Evolutionary conservation across 1,140 invertebrate species (phyloP), one percentile per base, ranked within the genome.

Genomic region (Agrypnia vestita): DNA sequence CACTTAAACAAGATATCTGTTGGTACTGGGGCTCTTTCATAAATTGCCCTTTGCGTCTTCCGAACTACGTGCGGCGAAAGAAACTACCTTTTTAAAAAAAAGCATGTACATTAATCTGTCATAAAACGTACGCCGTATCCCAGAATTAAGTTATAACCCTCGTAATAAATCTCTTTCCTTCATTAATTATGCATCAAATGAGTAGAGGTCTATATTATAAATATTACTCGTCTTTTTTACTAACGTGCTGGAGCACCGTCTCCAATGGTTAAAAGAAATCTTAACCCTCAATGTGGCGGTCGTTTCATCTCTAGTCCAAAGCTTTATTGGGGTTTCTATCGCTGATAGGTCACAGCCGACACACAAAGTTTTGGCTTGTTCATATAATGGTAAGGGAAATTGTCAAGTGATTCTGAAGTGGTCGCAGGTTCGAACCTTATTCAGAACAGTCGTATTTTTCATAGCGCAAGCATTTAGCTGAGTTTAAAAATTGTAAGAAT

Each of bases 181-280:
- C 74, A 76, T 76, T 62, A 76, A 76, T 76, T 62, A 76, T 76
- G 56, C 74, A 76, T 64, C 47, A 76, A 61, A 76, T 64, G 59
- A 62, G 59, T 17, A 35, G 11, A 69, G 15, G 61, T 10, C 25
- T 64, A 25, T 64, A 44, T 43, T 25, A 47, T 43, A 69, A 47
- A 69, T 69, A 69, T 69, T 69, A 47, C 64, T n/a, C 13, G 1
- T 8, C 46, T 69, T 69, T 69, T 69, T 47, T n/a, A 47, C 43
- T 13, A 47, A 17, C 62, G 12, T 11, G 12, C n/a, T 62, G 13
- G 13, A 17, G 17, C 44, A 46, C 43, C 17, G 64, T 49, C 44
- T 13, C 43, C n/a, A 69, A 69, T 47, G 64, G 7, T 47, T 21
- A 4, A 8, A 69, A 44, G 44, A 64, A 19, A 69, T 13, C 35